These are phyloP conservation scores for Notiomystis cincta DNA, from an alignment of 2,113 vertebrate species.

Conservation along the genomic window DNA sequence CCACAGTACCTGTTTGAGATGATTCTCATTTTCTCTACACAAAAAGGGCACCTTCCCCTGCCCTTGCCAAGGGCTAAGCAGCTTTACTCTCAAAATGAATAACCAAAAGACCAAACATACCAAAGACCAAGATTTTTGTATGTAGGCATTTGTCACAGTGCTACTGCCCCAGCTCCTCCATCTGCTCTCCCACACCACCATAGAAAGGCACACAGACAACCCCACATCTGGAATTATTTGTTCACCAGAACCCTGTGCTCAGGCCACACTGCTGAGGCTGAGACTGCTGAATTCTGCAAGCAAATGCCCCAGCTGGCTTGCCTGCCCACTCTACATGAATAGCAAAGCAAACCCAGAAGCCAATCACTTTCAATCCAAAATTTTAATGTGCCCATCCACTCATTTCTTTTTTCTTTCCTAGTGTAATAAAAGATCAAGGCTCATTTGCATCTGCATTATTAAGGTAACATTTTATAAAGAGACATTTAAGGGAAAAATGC, in stretches of 20 bases:
- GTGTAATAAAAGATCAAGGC: background rate
- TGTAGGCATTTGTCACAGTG: background rate
- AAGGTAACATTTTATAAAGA: background rate
- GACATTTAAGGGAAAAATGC: background rate
- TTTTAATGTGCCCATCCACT: background rate
- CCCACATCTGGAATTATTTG: background rate
- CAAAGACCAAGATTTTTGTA: background rate
- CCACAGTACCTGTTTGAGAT: background rate
- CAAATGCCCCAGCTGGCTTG: background rate
- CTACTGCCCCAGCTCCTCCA: background rate
- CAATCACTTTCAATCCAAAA: background rate
- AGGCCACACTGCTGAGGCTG: background rate
- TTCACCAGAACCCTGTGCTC: background rate
- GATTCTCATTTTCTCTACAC: background rate
- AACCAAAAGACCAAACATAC: background rate
- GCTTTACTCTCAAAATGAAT: background rate
- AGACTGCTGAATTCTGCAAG: background rate
- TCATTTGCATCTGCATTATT: conserved; percentile 31
- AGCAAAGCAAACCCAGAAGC: background rate
- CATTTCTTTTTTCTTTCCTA: background rate
- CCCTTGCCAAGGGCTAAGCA: background rate
- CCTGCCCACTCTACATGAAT: background rate
- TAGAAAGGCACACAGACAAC: background rate
- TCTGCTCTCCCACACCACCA: background rate
- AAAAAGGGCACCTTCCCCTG: background rate